A percentile compares a stretch with the other conserved stretches of the same genome.
phyloP scores from a whole-genome alignment of 2,113 vertebrate species.

The Myocastor coypus region DNA sequence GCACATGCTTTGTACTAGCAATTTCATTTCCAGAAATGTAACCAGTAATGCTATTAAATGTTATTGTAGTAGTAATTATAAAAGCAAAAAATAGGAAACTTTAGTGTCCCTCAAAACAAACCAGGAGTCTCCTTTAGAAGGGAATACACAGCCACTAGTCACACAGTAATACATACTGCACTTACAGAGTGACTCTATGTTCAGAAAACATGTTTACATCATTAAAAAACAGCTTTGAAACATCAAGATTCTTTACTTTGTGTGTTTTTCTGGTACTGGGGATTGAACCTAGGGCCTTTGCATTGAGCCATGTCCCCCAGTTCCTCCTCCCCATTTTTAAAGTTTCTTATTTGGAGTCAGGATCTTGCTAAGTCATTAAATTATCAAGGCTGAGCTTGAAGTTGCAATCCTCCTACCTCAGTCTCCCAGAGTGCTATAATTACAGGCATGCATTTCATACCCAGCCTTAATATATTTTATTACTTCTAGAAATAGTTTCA shows the following conservation, averaged over 20 bases:
- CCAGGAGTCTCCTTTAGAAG: background rate
- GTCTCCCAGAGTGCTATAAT: background rate
- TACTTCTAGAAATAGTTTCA: slow-evolving; percentile 8
- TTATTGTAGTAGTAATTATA: slow-evolving; percentile 3
- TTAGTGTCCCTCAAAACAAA: background rate
- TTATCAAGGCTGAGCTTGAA: background rate
- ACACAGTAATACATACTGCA: background rate
- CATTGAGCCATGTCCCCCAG: background rate
- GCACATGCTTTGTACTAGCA: background rate
- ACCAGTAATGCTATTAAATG: background rate
- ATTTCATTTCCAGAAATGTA: background rate
- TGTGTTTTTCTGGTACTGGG: background rate
- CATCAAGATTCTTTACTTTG: background rate
- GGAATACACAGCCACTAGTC: background rate
- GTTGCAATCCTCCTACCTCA: background rate
- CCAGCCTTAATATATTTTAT: background rate
- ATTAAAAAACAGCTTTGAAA: background rate
- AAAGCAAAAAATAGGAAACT: slow-evolving; percentile 24
- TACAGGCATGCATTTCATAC: background rate
- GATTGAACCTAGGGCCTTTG: background rate
- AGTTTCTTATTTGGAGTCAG: background rate
- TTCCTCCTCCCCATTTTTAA: background rate
- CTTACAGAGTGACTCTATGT: background rate
- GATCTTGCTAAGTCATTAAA: background rate
- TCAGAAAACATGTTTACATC: background rate